A percentile compares a stretch with the other conserved stretches of the same genome.
Conservation (phyloP, 1,140 invertebrate species). For the Mactra quadrangularis region DNA sequence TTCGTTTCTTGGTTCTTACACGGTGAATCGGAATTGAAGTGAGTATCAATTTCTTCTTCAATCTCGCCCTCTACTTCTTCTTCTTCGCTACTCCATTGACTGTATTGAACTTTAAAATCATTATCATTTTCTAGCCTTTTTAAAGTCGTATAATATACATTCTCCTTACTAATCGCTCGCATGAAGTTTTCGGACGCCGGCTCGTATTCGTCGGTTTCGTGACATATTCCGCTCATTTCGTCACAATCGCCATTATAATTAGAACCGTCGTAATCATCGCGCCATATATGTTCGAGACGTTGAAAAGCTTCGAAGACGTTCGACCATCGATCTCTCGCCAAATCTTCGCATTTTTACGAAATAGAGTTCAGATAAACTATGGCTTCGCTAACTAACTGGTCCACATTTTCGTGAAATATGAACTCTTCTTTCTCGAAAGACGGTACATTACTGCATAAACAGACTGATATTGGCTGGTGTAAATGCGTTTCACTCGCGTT, state of each 20-base stretch:
- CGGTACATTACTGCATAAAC: too few relatives aligned
- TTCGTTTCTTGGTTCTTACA: neutral
- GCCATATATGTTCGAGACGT: too few relatives aligned
- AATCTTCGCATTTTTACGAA: too few relatives aligned
- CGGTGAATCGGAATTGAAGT: neutral
- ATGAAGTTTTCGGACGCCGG: too few relatives aligned
- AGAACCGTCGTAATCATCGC: too few relatives aligned
- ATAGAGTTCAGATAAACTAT: too few relatives aligned
- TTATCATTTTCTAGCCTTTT: neutral
- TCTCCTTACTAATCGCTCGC: too few relatives aligned
- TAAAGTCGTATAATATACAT: neutral
- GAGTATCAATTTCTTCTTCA: neutral
- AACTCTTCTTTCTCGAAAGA: neutral
- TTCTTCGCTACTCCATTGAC: neutral
- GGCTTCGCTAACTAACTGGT: neutral
- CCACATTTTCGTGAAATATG: neutral
- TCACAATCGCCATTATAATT: too few relatives aligned
- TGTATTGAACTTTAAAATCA: neutral
- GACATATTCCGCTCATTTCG: too few relatives aligned
- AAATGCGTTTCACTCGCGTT: neutral
- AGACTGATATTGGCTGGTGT: neutral
- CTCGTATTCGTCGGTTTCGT: too few relatives aligned
- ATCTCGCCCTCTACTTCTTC: neutral
- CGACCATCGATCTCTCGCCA: too few relatives aligned
- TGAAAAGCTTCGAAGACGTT: too few relatives aligned